phyloP scores from a whole-genome alignment of 2,113 vertebrate genomes.

The Brienomyrus brachyistius region DNA sequence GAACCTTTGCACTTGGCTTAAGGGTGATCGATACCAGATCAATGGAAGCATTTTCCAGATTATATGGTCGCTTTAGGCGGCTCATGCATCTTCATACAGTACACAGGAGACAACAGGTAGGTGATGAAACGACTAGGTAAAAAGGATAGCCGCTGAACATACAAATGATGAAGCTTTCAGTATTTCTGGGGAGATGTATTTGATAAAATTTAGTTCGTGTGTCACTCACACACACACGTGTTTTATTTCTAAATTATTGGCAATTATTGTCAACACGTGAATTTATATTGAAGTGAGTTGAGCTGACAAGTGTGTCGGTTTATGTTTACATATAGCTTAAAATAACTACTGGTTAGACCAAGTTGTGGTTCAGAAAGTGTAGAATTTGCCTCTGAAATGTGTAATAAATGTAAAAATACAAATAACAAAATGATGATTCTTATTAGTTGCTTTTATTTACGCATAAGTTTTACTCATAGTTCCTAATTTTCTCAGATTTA shows the following conservation, averaged over 20 bases:
- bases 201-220: background rate
- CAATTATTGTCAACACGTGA: background rate
- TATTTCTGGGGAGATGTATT: background rate
- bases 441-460: background rate
- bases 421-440: background rate
- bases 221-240: background rate
- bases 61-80: background rate
- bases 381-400: background rate
- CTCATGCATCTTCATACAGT: background rate
- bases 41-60: conserved; percentile 6
- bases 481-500: background rate
- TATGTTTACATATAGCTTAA: too few species aligned
- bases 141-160: background rate
- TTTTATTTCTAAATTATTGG: background rate
- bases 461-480: background rate
- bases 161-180: background rate
- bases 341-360: background rate
- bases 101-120: background rate
- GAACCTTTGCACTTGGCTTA: background rate
- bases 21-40: background rate
- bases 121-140: background rate
- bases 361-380: background rate
- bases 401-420: background rate
- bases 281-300: background rate
- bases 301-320: background rate